Percentiles rank a stretch among this genome's conserved stretches.
Conservation (phyloP, 92 coral and sea anemone species). For the Parazoanthus atlanticus region DNA sequence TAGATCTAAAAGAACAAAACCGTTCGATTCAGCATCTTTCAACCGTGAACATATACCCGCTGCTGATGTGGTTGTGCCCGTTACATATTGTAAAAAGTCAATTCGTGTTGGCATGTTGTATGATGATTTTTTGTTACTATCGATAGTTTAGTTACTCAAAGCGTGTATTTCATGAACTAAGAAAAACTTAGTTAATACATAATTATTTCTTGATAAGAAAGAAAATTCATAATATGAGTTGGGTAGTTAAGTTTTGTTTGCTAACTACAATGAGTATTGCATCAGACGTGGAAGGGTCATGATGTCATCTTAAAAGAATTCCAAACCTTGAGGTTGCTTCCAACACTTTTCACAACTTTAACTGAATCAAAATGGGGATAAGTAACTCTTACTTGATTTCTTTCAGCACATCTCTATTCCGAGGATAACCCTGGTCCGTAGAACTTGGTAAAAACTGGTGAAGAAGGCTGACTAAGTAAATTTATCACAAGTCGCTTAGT, state of each 20-base stretch:
- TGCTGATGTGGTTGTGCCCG: too few relatives aligned
- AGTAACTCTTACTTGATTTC: constrained; percentile 4
- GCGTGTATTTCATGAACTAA: background rate
- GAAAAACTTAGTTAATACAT: background rate
- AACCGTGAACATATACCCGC: too few relatives aligned
- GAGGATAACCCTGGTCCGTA: background rate
- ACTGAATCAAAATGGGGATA: background rate
- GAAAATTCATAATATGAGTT: background rate
- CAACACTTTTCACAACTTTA: background rate
- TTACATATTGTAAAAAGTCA: too few relatives aligned
- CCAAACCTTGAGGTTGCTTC: background rate
- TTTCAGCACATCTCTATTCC: background rate
- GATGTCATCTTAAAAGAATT: background rate
- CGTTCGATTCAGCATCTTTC: too few relatives aligned
- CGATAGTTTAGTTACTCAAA: too few relatives aligned
- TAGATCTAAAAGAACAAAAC: too few relatives aligned
- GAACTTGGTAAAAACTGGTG: background rate
- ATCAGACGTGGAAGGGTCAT: background rate
- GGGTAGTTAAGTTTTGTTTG: too few relatives aligned
- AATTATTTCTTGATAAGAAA: background rate
- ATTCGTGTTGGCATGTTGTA: background rate
- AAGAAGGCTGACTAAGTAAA: background rate
- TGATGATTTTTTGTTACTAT: background rate
- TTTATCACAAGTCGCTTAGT: background rate
- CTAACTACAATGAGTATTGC: background rate